A percentile compares a stretch with the other conserved stretches of the same genome.
Conservation (phyloP, 92 coral and sea anemone genomes). For the Porites cylindrica region DNA sequence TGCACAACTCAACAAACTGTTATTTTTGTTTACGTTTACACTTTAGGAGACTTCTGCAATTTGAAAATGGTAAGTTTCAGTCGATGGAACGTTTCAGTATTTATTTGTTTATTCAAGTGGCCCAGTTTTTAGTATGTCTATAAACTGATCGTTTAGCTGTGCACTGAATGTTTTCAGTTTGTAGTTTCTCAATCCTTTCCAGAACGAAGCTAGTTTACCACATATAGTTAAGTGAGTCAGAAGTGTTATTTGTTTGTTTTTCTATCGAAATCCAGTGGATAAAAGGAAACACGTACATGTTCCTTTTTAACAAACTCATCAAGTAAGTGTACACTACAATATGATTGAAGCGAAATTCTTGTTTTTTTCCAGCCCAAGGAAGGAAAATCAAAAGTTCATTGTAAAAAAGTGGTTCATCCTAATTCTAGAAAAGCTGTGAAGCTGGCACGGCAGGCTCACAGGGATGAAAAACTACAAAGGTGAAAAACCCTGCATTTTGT, state of each 20-base stretch:
- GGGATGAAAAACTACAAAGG: slow-evolving; percentile 81
- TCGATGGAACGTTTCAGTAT: background rate
- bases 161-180: too few species aligned
- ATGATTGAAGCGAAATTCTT: background rate
- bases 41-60: background rate
- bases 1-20: background rate
- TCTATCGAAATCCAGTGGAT: too few species aligned
- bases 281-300: too few species aligned
- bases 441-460: slow-evolving; percentile 77
- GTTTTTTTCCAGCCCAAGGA: slow-evolving; percentile 62
- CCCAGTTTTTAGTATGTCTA: too few species aligned
- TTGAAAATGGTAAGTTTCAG: slow-evolving; percentile 30
- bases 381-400: slow-evolving; percentile 64
- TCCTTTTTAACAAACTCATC: too few species aligned
- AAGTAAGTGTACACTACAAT: too few species aligned
- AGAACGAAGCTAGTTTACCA: too few species aligned
- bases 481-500: background rate
- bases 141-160: background rate
- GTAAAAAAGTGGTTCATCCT: slow-evolving; percentile 83
- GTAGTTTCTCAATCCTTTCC: too few species aligned
- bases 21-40: background rate
- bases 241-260: too few species aligned
- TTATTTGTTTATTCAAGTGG: background rate
- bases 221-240: too few species aligned
- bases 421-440: slow-evolving; percentile 88